These are phyloP conservation scores for Rhinella marina DNA, from an alignment of 2,797 vertebrate genomes.

Conservation along the genomic window DNA sequence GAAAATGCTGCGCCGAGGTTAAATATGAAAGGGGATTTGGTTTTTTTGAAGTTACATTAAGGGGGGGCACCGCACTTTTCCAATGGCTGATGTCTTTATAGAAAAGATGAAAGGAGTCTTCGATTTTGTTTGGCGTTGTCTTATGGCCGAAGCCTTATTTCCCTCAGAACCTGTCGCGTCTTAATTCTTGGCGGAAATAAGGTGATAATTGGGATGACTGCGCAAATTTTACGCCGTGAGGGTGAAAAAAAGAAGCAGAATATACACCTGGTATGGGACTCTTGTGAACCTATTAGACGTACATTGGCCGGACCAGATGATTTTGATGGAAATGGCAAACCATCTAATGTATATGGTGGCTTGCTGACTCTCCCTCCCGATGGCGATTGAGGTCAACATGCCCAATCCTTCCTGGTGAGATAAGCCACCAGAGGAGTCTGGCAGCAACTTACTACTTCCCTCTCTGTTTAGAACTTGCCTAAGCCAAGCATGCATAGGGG, in stretches of 20 bases:
- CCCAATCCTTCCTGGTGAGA: no score
- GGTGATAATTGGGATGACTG: background rate
- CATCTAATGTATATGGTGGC: no score
- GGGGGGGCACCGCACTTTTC: constrained; percentile 16
- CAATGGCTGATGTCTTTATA: constrained; percentile 18
- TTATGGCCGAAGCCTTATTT: constrained; percentile 2
- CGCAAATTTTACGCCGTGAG: background rate
- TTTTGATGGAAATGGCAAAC: no score
- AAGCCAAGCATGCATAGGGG: no score
- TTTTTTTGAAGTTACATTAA: constrained; percentile 57
- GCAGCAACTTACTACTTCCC: no score
- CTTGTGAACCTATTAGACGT: background rate
- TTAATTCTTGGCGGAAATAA: background rate
- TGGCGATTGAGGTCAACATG: no score
- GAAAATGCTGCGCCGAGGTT: constrained; percentile 50
- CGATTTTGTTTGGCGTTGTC: constrained; percentile 33
- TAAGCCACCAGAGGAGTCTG: no score
- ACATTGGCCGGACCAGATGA: no score
- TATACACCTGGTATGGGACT: background rate
- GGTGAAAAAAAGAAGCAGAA: background rate
- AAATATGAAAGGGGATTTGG: constrained; percentile 48
- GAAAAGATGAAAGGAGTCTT: constrained; percentile 47
- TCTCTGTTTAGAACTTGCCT: no score
- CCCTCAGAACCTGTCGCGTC: background rate
- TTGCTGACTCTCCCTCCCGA: no score